Evolutionary conservation across 2,113 vertebrate species (phyloP).

Genomic region (Antechinus flavipes): DNA sequence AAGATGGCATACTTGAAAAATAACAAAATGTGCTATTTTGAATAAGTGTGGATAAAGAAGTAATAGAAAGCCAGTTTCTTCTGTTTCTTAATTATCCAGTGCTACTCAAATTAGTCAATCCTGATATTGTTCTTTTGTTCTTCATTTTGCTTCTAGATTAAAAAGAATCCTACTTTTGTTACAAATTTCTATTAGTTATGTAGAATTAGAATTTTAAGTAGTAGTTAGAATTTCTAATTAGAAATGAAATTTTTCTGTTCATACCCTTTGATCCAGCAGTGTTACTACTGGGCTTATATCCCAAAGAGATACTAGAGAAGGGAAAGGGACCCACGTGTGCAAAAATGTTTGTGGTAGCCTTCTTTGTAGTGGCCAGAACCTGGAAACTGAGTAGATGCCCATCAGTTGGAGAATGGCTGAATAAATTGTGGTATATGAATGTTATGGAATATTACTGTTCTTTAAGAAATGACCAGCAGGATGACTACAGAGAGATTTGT

Average conservation of each 20-base stretch:
- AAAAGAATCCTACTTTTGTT: neutral
- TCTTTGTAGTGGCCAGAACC: too few species aligned
- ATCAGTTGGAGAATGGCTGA: too few species aligned
- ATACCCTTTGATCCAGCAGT: too few species aligned
- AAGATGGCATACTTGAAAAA: constrained; percentile 27
- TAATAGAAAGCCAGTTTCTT: neutral
- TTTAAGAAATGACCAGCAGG: too few species aligned
- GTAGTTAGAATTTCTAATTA: neutral
- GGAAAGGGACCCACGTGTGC: too few species aligned
- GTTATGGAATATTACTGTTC: too few species aligned
- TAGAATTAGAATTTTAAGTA: neutral
- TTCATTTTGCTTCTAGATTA: neutral
- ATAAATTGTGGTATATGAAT: too few species aligned
- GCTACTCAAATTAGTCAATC: neutral
- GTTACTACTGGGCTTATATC: too few species aligned
- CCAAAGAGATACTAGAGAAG: too few species aligned
- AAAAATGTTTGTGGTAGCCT: too few species aligned
- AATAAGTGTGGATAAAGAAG: constrained; percentile 23
- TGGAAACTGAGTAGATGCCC: too few species aligned
- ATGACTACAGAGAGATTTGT: too few species aligned
- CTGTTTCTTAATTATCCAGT: constrained; percentile 13
- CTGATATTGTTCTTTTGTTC: constrained; percentile 7
- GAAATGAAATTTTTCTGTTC: neutral
- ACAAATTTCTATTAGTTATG: neutral
- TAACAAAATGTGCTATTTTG: constrained; percentile 27